Percentiles rank a stretch among this genome's conserved stretches.
Conservation (phyloP, 2,888 invertebrate species). For the Pristionchus japonicus region DNA sequence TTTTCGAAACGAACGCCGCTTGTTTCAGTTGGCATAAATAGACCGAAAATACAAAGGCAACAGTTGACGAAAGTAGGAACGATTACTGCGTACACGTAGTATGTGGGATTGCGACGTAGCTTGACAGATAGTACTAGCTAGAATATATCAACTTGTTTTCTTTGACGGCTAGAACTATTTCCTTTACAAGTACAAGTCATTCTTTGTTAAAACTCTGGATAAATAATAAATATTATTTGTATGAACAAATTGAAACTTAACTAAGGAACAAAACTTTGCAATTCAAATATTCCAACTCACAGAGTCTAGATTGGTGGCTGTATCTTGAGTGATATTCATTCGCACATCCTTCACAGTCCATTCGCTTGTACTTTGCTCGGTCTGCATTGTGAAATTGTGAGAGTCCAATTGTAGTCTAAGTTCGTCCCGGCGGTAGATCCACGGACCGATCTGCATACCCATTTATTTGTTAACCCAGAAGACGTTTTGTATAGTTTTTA, state of each 20-base stretch:
- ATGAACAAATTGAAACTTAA: neutral
- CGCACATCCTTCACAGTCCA: neutral
- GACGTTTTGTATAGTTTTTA: too few species aligned
- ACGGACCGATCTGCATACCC: conserved; percentile 28
- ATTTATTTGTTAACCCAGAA: too few species aligned
- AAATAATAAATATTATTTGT: neutral
- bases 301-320: neutral
- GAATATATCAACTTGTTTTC: neutral
- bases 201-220: too few species aligned
- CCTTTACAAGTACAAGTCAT: too few species aligned
- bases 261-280: too few species aligned
- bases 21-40: conserved; percentile 43
- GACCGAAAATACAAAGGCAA: conserved; percentile 35
- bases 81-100: conserved; percentile 3
- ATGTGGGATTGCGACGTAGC: neutral
- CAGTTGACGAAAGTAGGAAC: conserved; percentile 38
- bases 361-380: conserved; percentile 22
- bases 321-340: neutral
- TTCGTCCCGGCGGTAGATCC: conserved; percentile 27
- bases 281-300: neutral
- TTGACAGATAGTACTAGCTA: neutral
- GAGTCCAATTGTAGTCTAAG: neutral
- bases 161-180: too few species aligned
- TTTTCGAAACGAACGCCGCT: conserved; percentile 32
- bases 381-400: neutral